Conservation (phyloP, 2,797 vertebrate species). For the Yasuhikotakia modesta region DNA sequence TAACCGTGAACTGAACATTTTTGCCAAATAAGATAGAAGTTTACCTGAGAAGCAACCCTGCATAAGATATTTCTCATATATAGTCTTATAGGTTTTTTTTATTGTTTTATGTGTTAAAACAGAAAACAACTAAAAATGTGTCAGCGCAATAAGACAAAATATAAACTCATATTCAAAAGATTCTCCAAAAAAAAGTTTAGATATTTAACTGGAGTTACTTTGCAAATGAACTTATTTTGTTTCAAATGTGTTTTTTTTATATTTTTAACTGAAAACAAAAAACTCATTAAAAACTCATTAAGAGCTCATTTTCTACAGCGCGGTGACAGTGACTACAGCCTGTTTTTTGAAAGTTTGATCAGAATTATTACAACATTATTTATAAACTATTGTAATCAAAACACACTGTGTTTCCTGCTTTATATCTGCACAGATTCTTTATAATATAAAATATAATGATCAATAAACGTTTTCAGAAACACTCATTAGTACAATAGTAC, state of each 20-base stretch:
- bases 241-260: neutral
- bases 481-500: no score
- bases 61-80: no score
- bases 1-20: no score
- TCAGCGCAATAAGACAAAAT: neutral
- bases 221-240: neutral
- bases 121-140: neutral
- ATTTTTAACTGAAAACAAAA: conserved; percentile 4
- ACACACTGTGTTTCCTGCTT: no score
- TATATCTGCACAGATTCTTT: neutral
- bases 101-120: neutral
- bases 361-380: conserved; percentile 19
- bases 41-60: no score
- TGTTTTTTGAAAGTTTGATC: neutral
- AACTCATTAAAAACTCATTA: conserved; percentile 1
- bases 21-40: no score
- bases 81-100: no score
- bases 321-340: neutral
- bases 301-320: neutral
- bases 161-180: neutral
- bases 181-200: neutral
- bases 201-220: neutral
- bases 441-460: neutral
- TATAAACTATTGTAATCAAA: no score
- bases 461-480: no score